A percentile compares a stretch with the other conserved stretches of the same genome.
phyloP scores from a whole-genome alignment of 2,888 invertebrate genomes.

The Athrips mouffetella region DNA sequence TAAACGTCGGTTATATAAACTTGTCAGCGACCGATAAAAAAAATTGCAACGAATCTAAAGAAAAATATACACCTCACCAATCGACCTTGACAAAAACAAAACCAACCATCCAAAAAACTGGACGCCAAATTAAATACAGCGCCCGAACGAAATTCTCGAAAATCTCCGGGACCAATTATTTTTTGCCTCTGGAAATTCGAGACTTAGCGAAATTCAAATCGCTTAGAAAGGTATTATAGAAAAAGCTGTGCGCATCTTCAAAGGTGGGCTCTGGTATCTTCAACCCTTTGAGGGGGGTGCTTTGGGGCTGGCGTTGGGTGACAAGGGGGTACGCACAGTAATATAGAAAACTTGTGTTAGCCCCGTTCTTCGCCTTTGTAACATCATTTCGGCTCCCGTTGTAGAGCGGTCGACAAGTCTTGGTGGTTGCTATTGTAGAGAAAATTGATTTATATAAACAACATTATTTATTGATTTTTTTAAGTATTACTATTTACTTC shows the following conservation, averaged over 20 bases:
- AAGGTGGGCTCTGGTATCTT: constrained; percentile 56
- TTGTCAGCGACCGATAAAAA: too few relatives aligned
- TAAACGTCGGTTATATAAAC: too few relatives aligned
- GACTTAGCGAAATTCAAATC: constrained; percentile 77
- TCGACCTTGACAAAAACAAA: constrained; percentile 40
- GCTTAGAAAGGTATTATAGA: constrained; percentile 75
- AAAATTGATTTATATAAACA: background rate
- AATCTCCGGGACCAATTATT: constrained; percentile 74
- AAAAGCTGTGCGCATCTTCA: constrained; percentile 76
- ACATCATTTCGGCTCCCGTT: constrained; percentile 74
- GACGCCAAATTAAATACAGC: constrained; percentile 42
- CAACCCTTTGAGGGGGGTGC: constrained; percentile 60
- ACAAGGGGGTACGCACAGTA: constrained; percentile 59
- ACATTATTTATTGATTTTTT: too few relatives aligned
- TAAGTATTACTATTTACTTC: too few relatives aligned
- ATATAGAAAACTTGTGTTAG: constrained; percentile 79
- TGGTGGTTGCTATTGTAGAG: constrained; percentile 33
- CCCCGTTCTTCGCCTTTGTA: constrained; percentile 78
- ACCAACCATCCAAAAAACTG: constrained; percentile 32
- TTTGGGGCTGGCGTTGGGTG: constrained; percentile 27
- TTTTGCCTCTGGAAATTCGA: constrained; percentile 72
- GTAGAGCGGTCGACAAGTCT: constrained; percentile 34
- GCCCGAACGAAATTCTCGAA: constrained; percentile 49
- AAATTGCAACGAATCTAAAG: constrained; percentile 25
- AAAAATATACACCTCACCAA: constrained; percentile 36